Conservation (phyloP, 92 coral and sea anemone species). For the Porites cylindrica region DNA sequence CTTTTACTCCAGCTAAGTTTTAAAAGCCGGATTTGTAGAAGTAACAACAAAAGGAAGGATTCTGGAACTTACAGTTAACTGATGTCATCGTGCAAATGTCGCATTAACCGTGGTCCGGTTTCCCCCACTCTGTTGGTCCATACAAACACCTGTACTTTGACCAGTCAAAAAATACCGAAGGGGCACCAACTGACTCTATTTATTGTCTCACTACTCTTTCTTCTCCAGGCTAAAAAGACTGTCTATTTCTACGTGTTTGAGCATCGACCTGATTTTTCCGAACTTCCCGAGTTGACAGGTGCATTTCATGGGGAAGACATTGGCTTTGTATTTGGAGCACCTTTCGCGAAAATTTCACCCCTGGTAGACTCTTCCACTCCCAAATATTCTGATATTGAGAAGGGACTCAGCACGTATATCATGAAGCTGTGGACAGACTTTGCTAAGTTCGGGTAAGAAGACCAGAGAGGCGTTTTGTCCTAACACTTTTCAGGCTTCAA, state of each 20-base stretch:
- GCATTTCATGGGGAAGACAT: constrained; percentile 24
- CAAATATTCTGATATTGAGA: constrained; percentile 52
- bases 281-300: constrained; percentile 34
- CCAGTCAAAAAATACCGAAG: not conserved
- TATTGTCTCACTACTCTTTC: not conserved
- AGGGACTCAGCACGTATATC: constrained; percentile 37
- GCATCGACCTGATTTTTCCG: constrained; percentile 41
- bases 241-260: constrained; percentile 41
- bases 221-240: not conserved
- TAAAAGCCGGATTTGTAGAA: too few species aligned
- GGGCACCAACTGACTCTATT: not conserved
- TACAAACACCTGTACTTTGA: not conserved
- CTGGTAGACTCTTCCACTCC: not conserved
- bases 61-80: too few species aligned
- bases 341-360: constrained; percentile 6
- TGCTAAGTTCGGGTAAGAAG: not conserved
- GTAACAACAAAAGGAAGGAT: too few species aligned
- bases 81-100: too few species aligned
- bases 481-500: too few species aligned
- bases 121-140: not conserved
- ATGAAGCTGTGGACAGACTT: constrained; percentile 66
- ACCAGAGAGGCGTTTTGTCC: too few species aligned
- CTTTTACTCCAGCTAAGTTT: too few species aligned
- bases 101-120: too few species aligned
- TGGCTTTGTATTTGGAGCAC: constrained; percentile 40